A percentile compares a stretch with the other conserved stretches of the same genome.
phyloP scores from a whole-genome alignment of 2,888 invertebrate species.

The Arge pagana region DNA sequence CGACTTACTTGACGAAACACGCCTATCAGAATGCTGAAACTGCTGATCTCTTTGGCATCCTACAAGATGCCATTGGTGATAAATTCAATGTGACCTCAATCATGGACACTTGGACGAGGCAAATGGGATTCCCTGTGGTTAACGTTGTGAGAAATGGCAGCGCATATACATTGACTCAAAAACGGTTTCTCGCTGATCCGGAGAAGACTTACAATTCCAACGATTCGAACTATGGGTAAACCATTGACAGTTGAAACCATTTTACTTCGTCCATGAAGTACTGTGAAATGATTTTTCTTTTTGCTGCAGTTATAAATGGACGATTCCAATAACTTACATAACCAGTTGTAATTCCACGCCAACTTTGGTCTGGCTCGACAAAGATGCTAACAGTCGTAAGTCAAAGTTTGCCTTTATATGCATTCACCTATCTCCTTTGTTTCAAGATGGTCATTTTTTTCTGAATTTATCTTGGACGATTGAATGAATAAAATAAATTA shows the following conservation, averaged over 20 bases:
- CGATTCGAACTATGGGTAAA: slow-evolving; percentile 58
- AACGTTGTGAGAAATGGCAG: slow-evolving; percentile 61
- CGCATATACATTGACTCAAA: slow-evolving; percentile 70
- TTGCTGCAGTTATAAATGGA: slow-evolving; percentile 78
- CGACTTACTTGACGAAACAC: slow-evolving; percentile 73
- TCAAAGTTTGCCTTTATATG: slow-evolving; percentile 24
- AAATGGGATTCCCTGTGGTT: slow-evolving; percentile 86
- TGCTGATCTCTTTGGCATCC: slow-evolving; percentile 71
- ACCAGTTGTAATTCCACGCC: slow-evolving; percentile 60
- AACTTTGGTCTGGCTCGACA: slow-evolving; percentile 52
- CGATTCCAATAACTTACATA: slow-evolving; percentile 79
- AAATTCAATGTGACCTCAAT: slow-evolving; percentile 65
- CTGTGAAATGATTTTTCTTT: slow-evolving; percentile 54
- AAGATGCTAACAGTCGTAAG: slow-evolving; percentile 45
- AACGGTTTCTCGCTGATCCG: slow-evolving; percentile 75
- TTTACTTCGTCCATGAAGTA: slow-evolving; percentile 51
- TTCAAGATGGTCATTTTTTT: slow-evolving; percentile 9
- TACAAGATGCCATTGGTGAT: slow-evolving; percentile 64
- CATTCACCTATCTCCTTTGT: slow-evolving; percentile 10
- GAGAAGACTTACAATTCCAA: slow-evolving; percentile 60
- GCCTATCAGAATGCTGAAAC: slow-evolving; percentile 80
- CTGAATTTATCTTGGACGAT: slow-evolving; percentile 5
- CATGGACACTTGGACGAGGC: slow-evolving; percentile 89
- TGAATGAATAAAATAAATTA: not conserved
- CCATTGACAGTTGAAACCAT: slow-evolving; percentile 12